These are phyloP conservation scores for Sycobia sp. DNA, from an alignment of 1,140 invertebrate genomes.

Conservation along the genomic window DNA sequence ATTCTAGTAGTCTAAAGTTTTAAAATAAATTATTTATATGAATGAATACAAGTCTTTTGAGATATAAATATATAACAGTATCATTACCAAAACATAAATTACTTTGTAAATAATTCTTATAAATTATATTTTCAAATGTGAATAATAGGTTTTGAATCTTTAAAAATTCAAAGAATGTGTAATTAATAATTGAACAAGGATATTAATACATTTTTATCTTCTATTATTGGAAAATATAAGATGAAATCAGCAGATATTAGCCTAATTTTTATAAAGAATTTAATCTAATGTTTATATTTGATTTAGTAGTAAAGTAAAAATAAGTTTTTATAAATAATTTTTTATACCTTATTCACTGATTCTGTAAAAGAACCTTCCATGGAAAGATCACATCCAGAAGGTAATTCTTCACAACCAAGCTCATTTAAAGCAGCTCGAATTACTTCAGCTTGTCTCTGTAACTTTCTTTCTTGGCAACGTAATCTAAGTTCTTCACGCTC, in stretches of 20 bases:
- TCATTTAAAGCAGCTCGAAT: slow-evolving; percentile 82
- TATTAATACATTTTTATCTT: too few relatives aligned
- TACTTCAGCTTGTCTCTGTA: slow-evolving; percentile 78
- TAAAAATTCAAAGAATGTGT: too few relatives aligned
- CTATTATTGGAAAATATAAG: too few relatives aligned
- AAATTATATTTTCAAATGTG: too few relatives aligned
- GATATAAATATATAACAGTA: not conserved
- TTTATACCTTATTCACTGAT: slow-evolving; percentile 48
- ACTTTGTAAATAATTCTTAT: not conserved
- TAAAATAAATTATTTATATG: too few relatives aligned
- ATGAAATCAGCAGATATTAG: too few relatives aligned
- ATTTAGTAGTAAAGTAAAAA: not conserved
- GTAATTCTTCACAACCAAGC: slow-evolving; percentile 83
- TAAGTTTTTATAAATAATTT: too few relatives aligned
- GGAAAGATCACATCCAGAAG: slow-evolving; percentile 79
- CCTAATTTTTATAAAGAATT: too few relatives aligned
- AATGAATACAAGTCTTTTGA: too few relatives aligned
- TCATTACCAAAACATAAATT: not conserved
- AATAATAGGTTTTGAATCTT: too few relatives aligned
- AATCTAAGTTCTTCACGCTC: slow-evolving; percentile 67
- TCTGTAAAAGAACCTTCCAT: slow-evolving; percentile 64
- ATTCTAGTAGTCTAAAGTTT: too few relatives aligned
- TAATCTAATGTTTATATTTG: not conserved
- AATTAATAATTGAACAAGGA: too few relatives aligned
- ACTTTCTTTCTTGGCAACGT: slow-evolving; percentile 79